Base-by-base conservation (phyloP, 2,113 vertebrate species). In the Sinocyclocheilus anophthalmus region DNA sequence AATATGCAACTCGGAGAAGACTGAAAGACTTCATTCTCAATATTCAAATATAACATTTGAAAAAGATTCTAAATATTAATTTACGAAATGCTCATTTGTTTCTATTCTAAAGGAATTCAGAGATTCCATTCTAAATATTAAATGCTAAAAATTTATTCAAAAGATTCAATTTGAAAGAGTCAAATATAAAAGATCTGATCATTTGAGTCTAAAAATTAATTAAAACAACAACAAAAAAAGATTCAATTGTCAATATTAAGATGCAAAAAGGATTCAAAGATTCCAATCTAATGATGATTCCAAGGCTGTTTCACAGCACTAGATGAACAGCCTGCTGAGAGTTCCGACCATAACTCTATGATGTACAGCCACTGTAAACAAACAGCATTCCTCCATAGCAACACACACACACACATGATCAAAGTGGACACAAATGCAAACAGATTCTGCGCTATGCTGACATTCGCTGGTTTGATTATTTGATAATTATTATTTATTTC, bases 341-440 rank as follows among this genome's bases (percentile, higher is more conserved):
- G 2, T 3, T 61, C 33, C 33, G 6, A 63, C 45, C 16, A n/a
- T 50, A 67, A 50, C 5, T 33, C 39, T 82, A 69, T 30, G 80
- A 50, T 50, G 16, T 33, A 22, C 4, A 20, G 80, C 80, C 80
- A 82, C 22, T 20, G 39, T 26, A 82, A 83, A 83, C 65, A 83
- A 83, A 55, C 65, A 83, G 20, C 48, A 55, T 53, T 70, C 16
- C 65, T 83, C 42, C 30, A 83, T 37, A 70, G 65, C 18, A 55
- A 37, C 26, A 30, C 48, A 42, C 42, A 42, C 7, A 42, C 42
- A 22, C 77, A 20, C 12, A 16, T 1, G 39, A 48, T 82, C 53
- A 61, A 80, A 59, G 76, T 82, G 61, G 13, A 70, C 16, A 53
- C 26, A 55, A 83, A 83, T 12, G n/a, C 2, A 9, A 82, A 55